Evolutionary conservation across 2,113 vertebrate species (phyloP).

Genomic region (Phaethon lepturus): DNA sequence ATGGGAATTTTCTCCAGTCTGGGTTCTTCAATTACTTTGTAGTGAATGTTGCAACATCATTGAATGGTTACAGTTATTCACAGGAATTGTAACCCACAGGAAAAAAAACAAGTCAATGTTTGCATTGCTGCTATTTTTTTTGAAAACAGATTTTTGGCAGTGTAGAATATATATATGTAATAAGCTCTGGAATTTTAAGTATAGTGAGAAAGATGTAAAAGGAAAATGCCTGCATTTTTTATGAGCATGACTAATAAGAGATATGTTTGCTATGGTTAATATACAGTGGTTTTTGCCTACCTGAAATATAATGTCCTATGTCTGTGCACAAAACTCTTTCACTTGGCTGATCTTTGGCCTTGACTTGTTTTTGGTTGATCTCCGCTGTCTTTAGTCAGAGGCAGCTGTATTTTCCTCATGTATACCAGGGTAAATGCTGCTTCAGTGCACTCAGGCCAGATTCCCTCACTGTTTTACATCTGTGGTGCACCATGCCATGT

Average conservation of each 20-base stretch:
- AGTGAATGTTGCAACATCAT: background rate
- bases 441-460: accelerated
- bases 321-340: background rate
- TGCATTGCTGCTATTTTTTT: background rate
- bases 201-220: background rate
- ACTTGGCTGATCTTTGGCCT: background rate
- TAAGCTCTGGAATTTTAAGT: background rate
- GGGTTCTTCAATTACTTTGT: background rate
- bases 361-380: background rate
- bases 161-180: background rate
- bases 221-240: background rate
- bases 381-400: background rate
- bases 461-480: background rate
- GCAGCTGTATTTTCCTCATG: background rate
- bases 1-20: background rate
- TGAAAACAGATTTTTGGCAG: background rate
- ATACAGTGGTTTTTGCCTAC: background rate
- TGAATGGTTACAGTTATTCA: background rate
- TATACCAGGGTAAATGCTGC: background rate
- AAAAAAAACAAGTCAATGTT: background rate
- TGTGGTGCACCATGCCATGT: accelerated
- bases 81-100: background rate
- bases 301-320: background rate
- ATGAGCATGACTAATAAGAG: background rate
- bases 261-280: background rate